Percentiles rank a stretch among this genome's conserved stretches.
These are phyloP conservation scores for Eulemur mongoz DNA, from an alignment of 2,797 vertebrate species.

Conservation along the genomic window DNA sequence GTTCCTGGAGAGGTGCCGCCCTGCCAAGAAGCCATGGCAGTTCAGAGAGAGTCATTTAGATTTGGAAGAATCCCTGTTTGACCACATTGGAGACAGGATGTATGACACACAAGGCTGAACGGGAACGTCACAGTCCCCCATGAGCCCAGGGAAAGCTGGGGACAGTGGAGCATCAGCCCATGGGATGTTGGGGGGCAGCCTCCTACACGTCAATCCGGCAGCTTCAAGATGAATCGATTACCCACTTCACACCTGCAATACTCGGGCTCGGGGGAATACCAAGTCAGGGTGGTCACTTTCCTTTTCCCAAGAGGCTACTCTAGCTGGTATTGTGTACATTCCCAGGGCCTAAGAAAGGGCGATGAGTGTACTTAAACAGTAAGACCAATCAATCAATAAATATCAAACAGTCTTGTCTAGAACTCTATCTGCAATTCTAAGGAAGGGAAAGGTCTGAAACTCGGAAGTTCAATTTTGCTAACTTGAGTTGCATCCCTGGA, in stretches of 20 bases:
- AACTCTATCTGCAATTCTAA: background rate
- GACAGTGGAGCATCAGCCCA: background rate
- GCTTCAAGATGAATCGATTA: background rate
- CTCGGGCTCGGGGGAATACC: background rate
- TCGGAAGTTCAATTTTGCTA: background rate
- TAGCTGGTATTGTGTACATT: background rate
- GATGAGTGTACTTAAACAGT: background rate
- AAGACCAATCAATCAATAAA: background rate
- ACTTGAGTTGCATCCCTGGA: background rate
- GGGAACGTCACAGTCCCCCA: background rate
- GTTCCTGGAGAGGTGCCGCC: background rate
- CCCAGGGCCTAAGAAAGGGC: background rate
- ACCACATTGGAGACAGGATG: background rate
- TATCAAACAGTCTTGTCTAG: background rate
- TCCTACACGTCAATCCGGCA: background rate
- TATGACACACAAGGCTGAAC: background rate
- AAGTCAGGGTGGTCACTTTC: background rate
- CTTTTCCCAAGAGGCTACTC: background rate
- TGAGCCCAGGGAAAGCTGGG: background rate
- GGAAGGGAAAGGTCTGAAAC: background rate
- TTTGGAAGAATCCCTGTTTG: background rate
- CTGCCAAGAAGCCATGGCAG: background rate
- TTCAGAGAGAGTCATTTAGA: background rate
- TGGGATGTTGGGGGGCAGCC: background rate
- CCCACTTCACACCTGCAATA: fast-evolving